phyloP scores from a whole-genome alignment of 1,140 invertebrate species.

The Heliconius himera region DNA sequence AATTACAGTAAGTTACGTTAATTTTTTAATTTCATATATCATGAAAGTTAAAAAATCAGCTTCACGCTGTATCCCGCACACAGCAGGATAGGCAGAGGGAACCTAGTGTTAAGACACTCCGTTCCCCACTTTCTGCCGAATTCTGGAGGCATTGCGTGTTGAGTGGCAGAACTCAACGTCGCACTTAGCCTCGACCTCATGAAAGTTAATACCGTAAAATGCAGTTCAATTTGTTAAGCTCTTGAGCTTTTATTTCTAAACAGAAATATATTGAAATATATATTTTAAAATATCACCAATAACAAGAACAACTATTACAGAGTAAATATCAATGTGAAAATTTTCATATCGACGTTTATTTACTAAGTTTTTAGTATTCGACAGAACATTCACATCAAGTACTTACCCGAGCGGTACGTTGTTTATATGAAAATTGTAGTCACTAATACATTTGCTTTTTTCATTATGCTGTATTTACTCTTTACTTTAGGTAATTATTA shows the following conservation, averaged over 20 bases:
- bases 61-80: no score
- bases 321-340: conserved; percentile 25
- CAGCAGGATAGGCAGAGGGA: no score
- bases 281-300: not conserved
- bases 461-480: not conserved
- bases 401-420: not conserved
- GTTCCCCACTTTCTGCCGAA: no score
- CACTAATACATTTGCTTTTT: not conserved
- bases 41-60: no score
- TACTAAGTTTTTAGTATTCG: conserved; percentile 17
- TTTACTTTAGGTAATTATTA: not conserved
- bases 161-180: no score
- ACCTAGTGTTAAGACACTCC: no score
- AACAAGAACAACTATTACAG: conserved; percentile 13
- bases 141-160: no score
- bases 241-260: not conserved
- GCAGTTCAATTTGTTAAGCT: not conserved
- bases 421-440: conserved; percentile 16
- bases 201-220: not conserved
- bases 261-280: not conserved
- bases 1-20: conserved; percentile 78
- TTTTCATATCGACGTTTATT: conserved; percentile 23
- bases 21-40: not conserved
- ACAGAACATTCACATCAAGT: conserved; percentile 9
- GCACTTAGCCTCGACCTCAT: no score